Conservation (phyloP, 2,888 invertebrate genomes). For the Empis stercorea region DNA sequence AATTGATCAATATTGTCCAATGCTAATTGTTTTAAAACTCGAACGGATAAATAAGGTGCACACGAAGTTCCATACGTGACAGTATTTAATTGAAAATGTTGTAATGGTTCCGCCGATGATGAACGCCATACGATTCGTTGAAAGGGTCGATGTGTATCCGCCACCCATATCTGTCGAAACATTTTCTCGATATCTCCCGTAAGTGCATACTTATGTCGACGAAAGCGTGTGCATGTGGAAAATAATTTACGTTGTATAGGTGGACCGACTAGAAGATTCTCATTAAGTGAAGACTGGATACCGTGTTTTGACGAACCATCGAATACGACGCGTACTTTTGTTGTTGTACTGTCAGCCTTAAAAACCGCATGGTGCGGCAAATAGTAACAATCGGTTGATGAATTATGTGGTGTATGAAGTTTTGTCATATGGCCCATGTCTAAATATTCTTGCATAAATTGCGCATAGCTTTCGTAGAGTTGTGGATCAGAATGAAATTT, state of each 20-base stretch:
- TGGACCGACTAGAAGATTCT: slow-evolving; percentile 8
- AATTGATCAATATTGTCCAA: slow-evolving; percentile 9
- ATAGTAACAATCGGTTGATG: slow-evolving; percentile 7
- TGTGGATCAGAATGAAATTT: slow-evolving; percentile 5
- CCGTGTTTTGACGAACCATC: too few species aligned
- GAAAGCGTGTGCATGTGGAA: slow-evolving; percentile 12
- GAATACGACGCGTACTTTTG: too few species aligned
- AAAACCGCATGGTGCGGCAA: slow-evolving; percentile 13
- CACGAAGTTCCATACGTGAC: too few species aligned
- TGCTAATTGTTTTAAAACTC: too few species aligned
- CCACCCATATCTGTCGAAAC: slow-evolving; percentile 13
- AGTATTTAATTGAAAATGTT: too few species aligned
- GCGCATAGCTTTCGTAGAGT: slow-evolving; percentile 6
- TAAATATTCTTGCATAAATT: slow-evolving; percentile 12
- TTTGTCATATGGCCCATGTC: slow-evolving; percentile 10
- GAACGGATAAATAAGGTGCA: too few species aligned
- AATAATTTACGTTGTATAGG: slow-evolving; percentile 9
- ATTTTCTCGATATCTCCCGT: slow-evolving; percentile 12
- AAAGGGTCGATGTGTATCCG: slow-evolving; percentile 9
- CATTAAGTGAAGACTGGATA: neutral
- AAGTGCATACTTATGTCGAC: slow-evolving; percentile 10
- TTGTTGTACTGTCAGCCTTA: slow-evolving; percentile 10
- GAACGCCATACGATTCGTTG: slow-evolving; percentile 13
- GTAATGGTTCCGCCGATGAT: neutral
- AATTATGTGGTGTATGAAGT: slow-evolving; percentile 3